phyloP scores from a whole-genome alignment of 2,888 invertebrate genomes.

The Petrophora chlorosata region DNA sequence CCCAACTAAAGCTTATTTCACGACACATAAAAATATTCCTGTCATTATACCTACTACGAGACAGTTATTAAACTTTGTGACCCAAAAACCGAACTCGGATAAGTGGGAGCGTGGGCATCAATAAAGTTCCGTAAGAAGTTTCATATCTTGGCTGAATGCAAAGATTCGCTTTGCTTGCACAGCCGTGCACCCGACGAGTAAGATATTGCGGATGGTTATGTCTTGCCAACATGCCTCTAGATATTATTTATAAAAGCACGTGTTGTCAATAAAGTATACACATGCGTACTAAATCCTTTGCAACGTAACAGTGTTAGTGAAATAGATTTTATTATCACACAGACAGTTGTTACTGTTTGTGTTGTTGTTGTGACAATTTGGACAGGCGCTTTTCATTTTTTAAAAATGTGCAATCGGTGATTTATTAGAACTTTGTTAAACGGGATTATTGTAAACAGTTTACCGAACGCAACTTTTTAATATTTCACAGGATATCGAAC shows the following conservation, averaged over 20 bases:
- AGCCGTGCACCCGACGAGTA: conserved; percentile 42
- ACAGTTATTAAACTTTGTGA: conserved; percentile 37
- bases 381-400: too few relatives aligned
- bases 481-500: too few relatives aligned
- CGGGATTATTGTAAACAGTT: too few relatives aligned
- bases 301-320: too few relatives aligned
- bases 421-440: too few relatives aligned
- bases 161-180: conserved; percentile 63
- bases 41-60: conserved; percentile 14
- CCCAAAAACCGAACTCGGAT: conserved; percentile 43
- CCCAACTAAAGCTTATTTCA: conserved; percentile 7
- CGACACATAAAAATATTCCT: conserved; percentile 9
- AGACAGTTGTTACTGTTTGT: too few relatives aligned
- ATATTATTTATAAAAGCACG: conserved; percentile 6
- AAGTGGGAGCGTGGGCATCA: conserved; percentile 49
- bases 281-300: too few relatives aligned
- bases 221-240: conserved; percentile 15
- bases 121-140: conserved; percentile 53
- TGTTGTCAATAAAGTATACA: not conserved
- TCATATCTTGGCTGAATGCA: conserved; percentile 66
- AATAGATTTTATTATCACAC: too few relatives aligned
- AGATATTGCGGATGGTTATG: conserved; percentile 32
- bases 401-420: too few relatives aligned
- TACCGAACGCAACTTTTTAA: too few relatives aligned
- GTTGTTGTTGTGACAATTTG: too few relatives aligned